Base-by-base conservation (phyloP, 2,888 invertebrate genomes). In the Andricus curvator region DNA sequence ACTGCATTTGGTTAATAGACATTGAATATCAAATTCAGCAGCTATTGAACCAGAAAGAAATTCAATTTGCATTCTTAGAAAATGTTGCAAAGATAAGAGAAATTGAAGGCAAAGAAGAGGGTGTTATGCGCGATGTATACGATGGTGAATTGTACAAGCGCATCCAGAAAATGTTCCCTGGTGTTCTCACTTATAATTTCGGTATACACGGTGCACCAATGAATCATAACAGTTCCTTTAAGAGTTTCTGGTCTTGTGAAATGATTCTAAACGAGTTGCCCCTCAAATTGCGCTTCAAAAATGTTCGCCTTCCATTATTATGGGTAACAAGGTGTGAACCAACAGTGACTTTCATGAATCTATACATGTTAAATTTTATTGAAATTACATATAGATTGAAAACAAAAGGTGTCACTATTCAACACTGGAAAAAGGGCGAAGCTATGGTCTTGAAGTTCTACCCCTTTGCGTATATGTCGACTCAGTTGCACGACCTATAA, bases 1-100 rank as follows among this genome's bases (percentile, higher is more conserved):
- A 74, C 41, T 74, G 51, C 51, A 48, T 56, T 74, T 74, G 74
- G 5, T 56, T 41, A 44, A 74, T 74, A 37, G 74, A 74, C 25
- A 56, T 51, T 74, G 51, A 51, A 48, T 74, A 74, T 5, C 74
- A 74, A 74, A 74, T 74, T 51, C 74, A 74, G 25, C 15, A 74
- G 41, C 11, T 29, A 22, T 48, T 74, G n/a, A 56, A 56, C 51
- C 48, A 56, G 22, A 74, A 74, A 56, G 25, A 74, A 48, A 74
- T 74, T n/a, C 74, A 74, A 74, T 11, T 74, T 29, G 13, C 74
- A 29, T 51, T 74, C 2, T 74, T 74, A 17, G 74, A 56, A 56
- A 74, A 74, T 56, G 3, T 74, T 56, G 4, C 17, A 48, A 74
- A 74, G n/a, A 51, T 74, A 74, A 56, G 15, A 48, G 22, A 74